Evolutionary conservation across 2,113 vertebrate species (phyloP), one percentile per base, ranked within the genome.

Genomic region (Raja brachyura): DNA sequence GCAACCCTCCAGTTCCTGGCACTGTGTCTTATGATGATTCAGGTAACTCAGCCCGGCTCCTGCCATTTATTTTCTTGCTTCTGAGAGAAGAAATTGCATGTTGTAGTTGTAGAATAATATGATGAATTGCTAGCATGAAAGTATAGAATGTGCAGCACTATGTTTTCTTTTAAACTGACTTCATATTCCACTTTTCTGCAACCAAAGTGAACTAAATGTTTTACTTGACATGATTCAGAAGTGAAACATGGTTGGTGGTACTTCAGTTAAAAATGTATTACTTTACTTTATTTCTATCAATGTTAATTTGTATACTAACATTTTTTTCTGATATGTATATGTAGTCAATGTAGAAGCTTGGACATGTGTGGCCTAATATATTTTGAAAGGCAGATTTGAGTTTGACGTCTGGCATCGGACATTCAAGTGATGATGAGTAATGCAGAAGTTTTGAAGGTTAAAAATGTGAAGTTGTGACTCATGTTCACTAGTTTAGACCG

Each of bases 401-500:
- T 73, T 66, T 25, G 20, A 28, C 66, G 48, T 90, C 31, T 70
- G 18, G 9, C 10, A 70, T 92, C 73, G 4, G 8, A 0, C 10
- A 48, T 13, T 92, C 33, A 73, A 25, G 18, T 92, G 88, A 73
- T 25, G 7, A 39, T 92, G 88, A 73, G 33, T 92, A 70, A 92
- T 70, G 10, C 31, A 39, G 8, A 68, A 70, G 39, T 11, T 48
- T 73, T 73, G 33, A 73, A 73, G 66, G 20, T 33, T 70, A 66
- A 92, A 92, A 48, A 25, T 92, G 20, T 92, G 25, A 92, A 92
- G 33, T 33, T 70, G 66, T 73, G 66, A 92, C 39, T 92, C 88
- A 92, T 73, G 48, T 18, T 22, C 86, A 90, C 18, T 25, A 48
- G 16, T 22, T 18, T 10, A 92, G 22, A 73, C 88, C 88, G 48